A percentile compares a stretch with the other conserved stretches of the same genome.
Evolutionary conservation across 2,113 vertebrate species (phyloP).

Genomic region (Myiozetetes cayanensis): DNA sequence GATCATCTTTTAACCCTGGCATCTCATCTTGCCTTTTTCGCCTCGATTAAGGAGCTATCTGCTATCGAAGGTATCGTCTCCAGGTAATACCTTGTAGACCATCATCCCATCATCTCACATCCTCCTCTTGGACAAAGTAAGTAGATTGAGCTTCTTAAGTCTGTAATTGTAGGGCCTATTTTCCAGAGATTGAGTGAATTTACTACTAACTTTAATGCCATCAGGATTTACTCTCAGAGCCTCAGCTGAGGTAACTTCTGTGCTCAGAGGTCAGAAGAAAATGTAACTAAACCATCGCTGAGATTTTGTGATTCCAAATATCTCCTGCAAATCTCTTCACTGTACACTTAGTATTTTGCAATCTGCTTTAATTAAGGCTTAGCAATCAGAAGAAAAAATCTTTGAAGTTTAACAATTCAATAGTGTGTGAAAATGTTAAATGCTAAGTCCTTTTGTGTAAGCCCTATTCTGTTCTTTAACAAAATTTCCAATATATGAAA

Average conservation of each 20-base stretch:
- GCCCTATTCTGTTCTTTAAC: not conserved
- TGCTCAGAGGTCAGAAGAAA: slow-evolving; percentile 23
- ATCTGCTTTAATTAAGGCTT: slow-evolving; percentile 54
- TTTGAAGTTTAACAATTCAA: slow-evolving; percentile 50
- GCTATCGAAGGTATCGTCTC: not conserved
- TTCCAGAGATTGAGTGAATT: slow-evolving; percentile 50
- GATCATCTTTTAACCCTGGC: slow-evolving; percentile 30
- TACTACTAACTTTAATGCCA: slow-evolving; percentile 4
- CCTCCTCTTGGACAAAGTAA: slow-evolving; percentile 44
- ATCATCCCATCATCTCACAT: slow-evolving; percentile 39
- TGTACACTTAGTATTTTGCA: not conserved
- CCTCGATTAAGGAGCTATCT: slow-evolving; percentile 4
- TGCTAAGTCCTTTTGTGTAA: slow-evolving; percentile 18
- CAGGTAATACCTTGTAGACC: slow-evolving; percentile 48
- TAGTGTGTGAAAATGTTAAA: slow-evolving; percentile 30
- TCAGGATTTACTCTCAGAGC: slow-evolving; percentile 42
- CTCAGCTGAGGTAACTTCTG: slow-evolving; percentile 11
- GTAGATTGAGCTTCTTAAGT: slow-evolving; percentile 51
- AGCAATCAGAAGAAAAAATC: slow-evolving; percentile 40
- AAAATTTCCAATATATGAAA: not conserved
- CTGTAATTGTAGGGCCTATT: slow-evolving; percentile 60
- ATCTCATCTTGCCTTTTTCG: not conserved
- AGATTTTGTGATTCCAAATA: slow-evolving; percentile 22
- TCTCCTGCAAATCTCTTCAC: not conserved
- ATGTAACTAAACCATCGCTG: not conserved